Conservation (phyloP, 1,140 invertebrate species). For the Sitobion miscanthi region DNA sequence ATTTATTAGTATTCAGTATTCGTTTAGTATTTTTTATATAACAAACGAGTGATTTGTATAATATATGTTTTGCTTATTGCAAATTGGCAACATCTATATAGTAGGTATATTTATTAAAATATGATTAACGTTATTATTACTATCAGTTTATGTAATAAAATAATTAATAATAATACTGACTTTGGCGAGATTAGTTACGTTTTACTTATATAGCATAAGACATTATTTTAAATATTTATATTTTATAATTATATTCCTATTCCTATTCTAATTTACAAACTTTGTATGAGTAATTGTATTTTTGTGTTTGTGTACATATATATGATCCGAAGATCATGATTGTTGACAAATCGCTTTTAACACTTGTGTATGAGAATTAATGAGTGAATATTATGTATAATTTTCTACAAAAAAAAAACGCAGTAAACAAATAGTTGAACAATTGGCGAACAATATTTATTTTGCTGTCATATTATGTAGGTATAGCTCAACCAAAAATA, state of each 20-base stretch:
- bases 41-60: background rate
- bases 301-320: background rate
- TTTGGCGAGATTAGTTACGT: slow-evolving; percentile 6
- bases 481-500: background rate
- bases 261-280: background rate
- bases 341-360: background rate
- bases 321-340: background rate
- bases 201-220: background rate
- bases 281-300: background rate
- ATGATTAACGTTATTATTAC: background rate
- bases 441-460: background rate
- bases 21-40: background rate
- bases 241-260: background rate
- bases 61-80: background rate
- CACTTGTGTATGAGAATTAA: background rate
- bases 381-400: background rate
- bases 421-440: background rate
- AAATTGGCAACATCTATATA: background rate
- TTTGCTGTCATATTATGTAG: background rate
- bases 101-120: background rate
- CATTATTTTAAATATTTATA: background rate
- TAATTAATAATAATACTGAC: slow-evolving; percentile 13
- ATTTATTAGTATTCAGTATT: background rate
- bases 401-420: background rate
- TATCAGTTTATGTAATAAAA: background rate